Conservation (phyloP, 2,888 invertebrate genomes). For the Stegana nigrithorax region DNA sequence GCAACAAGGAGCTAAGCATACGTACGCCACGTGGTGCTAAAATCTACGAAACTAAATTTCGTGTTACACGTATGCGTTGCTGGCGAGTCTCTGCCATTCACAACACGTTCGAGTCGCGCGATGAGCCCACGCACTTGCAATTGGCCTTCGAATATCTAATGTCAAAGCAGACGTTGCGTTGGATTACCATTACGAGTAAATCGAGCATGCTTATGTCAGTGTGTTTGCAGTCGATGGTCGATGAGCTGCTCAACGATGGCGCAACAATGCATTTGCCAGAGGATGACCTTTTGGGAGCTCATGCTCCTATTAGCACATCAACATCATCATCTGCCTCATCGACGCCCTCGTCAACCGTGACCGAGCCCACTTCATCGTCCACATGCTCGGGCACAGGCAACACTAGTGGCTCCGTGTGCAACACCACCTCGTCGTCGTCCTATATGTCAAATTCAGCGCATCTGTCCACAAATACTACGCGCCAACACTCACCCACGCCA, state of each 20-base stretch:
- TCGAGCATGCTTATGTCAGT: constrained; percentile 96
- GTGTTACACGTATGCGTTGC: constrained; percentile 95
- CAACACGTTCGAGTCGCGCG: constrained; percentile 56
- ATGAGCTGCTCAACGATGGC: constrained; percentile 75
- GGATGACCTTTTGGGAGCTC: too few species aligned
- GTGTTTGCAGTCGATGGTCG: constrained; percentile 94
- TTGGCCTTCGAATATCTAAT: constrained; percentile 95
- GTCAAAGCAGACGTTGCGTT: constrained; percentile 89
- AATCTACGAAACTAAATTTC: constrained; percentile 86
- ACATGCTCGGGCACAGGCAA: neutral
- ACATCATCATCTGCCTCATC: constrained; percentile 28
- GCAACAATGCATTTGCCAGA: neutral
- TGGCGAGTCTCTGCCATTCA: constrained; percentile 95
- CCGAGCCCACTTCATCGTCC: constrained; percentile 35
- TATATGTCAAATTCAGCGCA: constrained; percentile 34
- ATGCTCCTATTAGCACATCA: neutral
- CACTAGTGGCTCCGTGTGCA: neutral
- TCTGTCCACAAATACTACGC: too few species aligned
- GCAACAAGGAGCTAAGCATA: constrained; percentile 86
- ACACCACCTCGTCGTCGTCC: constrained; percentile 24
- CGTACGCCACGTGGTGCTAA: constrained; percentile 73
- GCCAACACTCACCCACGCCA: constrained; percentile 44
- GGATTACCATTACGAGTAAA: constrained; percentile 92
- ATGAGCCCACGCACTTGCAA: constrained; percentile 72
- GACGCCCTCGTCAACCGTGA: constrained; percentile 13